These are phyloP conservation scores for Sinella curviseta DNA, from an alignment of 1,140 invertebrate genomes.

Conservation along the genomic window DNA sequence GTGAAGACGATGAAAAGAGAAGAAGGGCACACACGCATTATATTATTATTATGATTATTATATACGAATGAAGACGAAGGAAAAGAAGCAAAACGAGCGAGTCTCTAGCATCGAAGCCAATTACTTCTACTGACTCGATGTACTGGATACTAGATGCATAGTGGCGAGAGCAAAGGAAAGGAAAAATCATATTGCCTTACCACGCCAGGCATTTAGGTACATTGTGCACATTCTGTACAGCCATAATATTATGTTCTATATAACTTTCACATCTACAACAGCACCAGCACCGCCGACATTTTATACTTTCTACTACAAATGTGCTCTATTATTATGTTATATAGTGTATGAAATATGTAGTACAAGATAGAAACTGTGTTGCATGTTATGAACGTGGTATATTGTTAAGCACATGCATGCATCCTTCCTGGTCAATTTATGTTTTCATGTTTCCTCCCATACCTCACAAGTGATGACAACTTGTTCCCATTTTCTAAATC, in stretches of 20 bases:
- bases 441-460: background rate
- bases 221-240: background rate
- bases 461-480: slow-evolving; percentile 4
- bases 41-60: background rate
- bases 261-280: background rate
- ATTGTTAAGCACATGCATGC: background rate
- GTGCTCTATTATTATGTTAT: background rate
- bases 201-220: no score
- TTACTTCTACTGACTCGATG: background rate
- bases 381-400: no score
- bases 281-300: no score
- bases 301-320: no score
- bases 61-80: background rate
- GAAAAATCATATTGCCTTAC: no score
- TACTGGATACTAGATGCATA: background rate
- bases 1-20: no score
- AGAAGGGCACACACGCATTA: background rate
- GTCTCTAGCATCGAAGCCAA: background rate
- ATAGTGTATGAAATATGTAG: background rate
- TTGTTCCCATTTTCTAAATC: background rate
- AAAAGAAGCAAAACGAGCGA: background rate
- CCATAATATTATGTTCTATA: background rate
- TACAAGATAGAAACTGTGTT: background rate
- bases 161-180: no score
- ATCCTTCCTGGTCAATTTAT: slow-evolving; percentile 17